phyloP scores from a whole-genome alignment of 2,888 invertebrate genomes.

The Patella ulyssiponensis region DNA sequence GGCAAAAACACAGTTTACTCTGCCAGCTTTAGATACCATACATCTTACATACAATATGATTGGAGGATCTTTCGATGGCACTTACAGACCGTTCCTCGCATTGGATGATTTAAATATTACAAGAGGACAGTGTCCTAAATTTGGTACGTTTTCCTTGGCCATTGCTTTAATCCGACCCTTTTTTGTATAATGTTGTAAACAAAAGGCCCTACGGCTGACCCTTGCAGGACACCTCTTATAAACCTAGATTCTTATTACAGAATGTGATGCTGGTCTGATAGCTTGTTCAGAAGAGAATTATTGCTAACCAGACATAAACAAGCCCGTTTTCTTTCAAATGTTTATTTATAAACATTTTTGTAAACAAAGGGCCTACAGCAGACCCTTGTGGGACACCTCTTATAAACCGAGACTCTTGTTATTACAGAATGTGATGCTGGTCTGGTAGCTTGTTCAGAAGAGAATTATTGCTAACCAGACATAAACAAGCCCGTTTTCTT shows the following conservation, averaged over 20 bases:
- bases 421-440: conserved; percentile 37
- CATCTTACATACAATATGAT: conserved; percentile 48
- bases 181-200: no score
- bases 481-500: no score
- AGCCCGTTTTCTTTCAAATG: no score
- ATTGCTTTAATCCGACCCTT: no score
- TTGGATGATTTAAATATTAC: conserved; percentile 56
- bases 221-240: neutral
- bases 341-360: no score
- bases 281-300: conserved; percentile 38
- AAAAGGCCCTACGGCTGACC: no score
- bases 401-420: neutral
- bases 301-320: conserved; percentile 28
- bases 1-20: conserved; percentile 50
- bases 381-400: no score
- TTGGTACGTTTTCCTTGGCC: conserved; percentile 40
- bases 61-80: conserved; percentile 30
- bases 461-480: conserved; percentile 22
- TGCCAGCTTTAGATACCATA: conserved; percentile 39
- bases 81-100: conserved; percentile 44
- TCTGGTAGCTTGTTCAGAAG: conserved; percentile 30
- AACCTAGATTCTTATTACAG: conserved; percentile 28
- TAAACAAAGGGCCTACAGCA: no score
- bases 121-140: conserved; percentile 48
- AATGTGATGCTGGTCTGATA: conserved; percentile 27